Evolutionary conservation across 2,113 vertebrate genomes (phyloP).

Genomic region (Gymnobelideus leadbeateri): DNA sequence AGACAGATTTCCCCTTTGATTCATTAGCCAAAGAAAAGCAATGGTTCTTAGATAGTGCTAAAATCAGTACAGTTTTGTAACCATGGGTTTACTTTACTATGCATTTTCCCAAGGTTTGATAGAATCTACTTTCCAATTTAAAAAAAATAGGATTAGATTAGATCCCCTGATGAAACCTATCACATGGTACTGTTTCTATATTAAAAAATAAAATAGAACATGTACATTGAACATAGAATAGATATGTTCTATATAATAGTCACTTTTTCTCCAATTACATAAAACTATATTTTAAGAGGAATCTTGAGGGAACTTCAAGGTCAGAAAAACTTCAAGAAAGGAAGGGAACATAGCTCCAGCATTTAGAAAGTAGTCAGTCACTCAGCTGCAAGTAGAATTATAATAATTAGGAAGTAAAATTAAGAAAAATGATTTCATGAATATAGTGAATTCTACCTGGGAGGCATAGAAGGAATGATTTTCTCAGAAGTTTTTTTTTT

Average conservation of each 20-base stretch:
- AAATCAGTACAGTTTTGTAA: background rate
- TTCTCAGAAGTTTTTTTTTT: background rate
- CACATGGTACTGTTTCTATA: background rate
- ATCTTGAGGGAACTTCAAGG: background rate
- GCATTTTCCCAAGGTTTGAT: background rate
- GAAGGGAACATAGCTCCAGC: background rate
- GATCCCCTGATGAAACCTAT: background rate
- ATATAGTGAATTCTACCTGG: background rate
- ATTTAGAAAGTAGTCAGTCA: background rate
- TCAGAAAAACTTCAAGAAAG: background rate
- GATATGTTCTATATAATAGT: background rate
- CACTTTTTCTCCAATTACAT: background rate
- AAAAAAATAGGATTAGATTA: background rate
- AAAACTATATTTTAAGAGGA: conserved; percentile 5
- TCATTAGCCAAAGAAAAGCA: background rate
- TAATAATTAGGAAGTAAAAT: background rate
- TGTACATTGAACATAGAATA: background rate
- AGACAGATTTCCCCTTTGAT: conserved; percentile 35
- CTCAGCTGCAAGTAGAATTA: background rate
- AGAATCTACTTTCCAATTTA: background rate
- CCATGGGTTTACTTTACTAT: conserved; percentile 3
- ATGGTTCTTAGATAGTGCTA: conserved; percentile 23
- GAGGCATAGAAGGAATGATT: background rate
- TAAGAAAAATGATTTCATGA: background rate
- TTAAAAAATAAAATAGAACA: background rate